These are phyloP conservation scores for Halcyon badia DNA, from an alignment of 2,797 vertebrate genomes.

Conservation along the genomic window DNA sequence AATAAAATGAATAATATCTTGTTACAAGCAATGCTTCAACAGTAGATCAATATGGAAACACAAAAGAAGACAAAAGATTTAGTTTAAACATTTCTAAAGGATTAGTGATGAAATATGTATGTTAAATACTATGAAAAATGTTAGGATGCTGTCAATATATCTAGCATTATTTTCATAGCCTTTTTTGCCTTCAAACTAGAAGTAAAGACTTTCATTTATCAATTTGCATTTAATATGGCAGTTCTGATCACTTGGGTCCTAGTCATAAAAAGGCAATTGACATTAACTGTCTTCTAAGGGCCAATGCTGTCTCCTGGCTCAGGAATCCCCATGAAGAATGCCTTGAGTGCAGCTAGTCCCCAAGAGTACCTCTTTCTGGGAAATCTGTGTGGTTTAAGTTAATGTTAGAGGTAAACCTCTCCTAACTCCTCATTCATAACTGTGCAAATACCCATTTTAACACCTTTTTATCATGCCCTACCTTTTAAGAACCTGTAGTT, in stretches of 20 bases:
- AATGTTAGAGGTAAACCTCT: background rate
- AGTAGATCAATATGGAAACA: constrained; percentile 21
- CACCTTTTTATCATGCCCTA: background rate
- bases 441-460: accelerated
- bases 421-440: background rate
- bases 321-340: background rate
- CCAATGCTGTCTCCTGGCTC: background rate
- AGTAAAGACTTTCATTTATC: constrained; percentile 8
- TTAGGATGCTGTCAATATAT: background rate
- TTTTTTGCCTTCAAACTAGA: background rate
- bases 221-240: constrained; percentile 19
- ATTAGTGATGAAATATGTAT: constrained; percentile 2
- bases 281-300: background rate
- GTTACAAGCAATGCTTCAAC: background rate
- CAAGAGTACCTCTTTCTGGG: background rate
- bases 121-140: background rate
- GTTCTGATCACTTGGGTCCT: background rate
- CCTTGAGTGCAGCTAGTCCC: background rate
- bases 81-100: background rate
- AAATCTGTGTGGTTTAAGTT: background rate
- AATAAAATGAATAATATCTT: constrained; percentile 12
- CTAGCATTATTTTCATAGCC: background rate
- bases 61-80: constrained; percentile 10
- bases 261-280: constrained; percentile 18
- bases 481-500: background rate